These are phyloP conservation scores for Omphaloscelis lunosa DNA, from an alignment of 2,888 invertebrate species.

Conservation along the genomic window DNA sequence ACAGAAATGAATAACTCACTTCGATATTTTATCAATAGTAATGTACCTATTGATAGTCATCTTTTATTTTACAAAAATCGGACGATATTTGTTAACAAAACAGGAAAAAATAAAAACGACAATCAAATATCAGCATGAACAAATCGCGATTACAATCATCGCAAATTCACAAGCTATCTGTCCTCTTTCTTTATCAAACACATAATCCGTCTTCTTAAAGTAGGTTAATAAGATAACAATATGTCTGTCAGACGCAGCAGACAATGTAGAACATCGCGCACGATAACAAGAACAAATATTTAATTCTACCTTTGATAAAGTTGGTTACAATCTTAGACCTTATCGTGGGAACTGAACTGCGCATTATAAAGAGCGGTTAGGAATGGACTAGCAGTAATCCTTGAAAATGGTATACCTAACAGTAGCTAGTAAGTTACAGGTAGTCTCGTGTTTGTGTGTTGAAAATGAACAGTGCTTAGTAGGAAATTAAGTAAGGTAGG, in stretches of 20 bases:
- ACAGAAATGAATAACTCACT: not conserved
- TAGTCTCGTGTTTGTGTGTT: not conserved
- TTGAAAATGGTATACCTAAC: conserved; percentile 11
- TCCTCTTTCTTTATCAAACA: conserved; percentile 43
- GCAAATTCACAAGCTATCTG: not conserved
- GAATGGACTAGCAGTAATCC: not conserved
- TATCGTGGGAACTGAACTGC: conserved; percentile 59
- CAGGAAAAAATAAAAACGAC: conserved; percentile 9
- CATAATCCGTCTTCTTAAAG: conserved; percentile 49
- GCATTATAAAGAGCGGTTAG: conserved; percentile 10
- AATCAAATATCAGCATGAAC: conserved; percentile 18
- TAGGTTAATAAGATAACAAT: conserved; percentile 62
- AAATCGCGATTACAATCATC: conserved; percentile 35
- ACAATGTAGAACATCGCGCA: conserved; percentile 42
- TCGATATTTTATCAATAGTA: not conserved
- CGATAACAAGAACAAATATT: conserved; percentile 60
- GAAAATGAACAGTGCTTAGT: no score
- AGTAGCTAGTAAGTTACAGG: not conserved
- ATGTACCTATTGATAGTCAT: not conserved
- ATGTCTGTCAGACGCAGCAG: conserved; percentile 27
- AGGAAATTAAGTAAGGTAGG: no score
- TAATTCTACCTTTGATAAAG: conserved; percentile 47
- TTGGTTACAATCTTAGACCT: conserved; percentile 5
- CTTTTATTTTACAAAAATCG: not conserved
- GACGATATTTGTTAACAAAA: not conserved